These are phyloP conservation scores for Raja brachyura DNA, from an alignment of 2,113 vertebrate genomes.

Conservation along the genomic window DNA sequence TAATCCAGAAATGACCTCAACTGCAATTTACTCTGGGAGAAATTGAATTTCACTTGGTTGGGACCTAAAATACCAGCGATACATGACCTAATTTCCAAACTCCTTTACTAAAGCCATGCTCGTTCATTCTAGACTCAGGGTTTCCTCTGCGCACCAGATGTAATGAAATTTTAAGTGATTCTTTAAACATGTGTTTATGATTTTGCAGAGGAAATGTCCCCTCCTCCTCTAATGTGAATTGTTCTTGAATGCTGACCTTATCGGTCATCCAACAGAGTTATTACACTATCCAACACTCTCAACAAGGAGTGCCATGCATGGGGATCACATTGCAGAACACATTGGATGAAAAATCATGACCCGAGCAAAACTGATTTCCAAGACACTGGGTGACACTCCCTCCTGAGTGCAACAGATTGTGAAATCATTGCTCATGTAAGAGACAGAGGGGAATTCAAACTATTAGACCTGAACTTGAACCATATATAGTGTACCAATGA, in stretches of 20 bases:
- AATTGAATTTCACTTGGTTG: too few relatives aligned
- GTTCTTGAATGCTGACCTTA: background rate
- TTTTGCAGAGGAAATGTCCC: slow-evolving; percentile 13
- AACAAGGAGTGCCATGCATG: background rate
- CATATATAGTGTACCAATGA: background rate
- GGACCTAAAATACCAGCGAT: too few relatives aligned
- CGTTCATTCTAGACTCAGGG: background rate
- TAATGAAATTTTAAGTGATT: background rate
- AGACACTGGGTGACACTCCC: background rate
- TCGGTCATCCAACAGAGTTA: background rate
- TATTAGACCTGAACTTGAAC: background rate
- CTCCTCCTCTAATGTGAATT: background rate
- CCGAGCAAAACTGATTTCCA: background rate
- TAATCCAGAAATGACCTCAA: too few relatives aligned
- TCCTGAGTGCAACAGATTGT: background rate
- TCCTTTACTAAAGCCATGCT: background rate
- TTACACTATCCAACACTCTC: background rate
- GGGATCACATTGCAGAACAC: background rate
- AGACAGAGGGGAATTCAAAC: background rate
- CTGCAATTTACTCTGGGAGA: too few relatives aligned
- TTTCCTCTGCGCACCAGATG: background rate
- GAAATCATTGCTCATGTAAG: background rate
- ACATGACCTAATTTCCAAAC: background rate
- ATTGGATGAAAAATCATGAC: background rate
- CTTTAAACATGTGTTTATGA: slow-evolving; percentile 24